A percentile compares a stretch with the other conserved stretches of the same genome.
phyloP scores from a whole-genome alignment of 2,888 invertebrate species.

The Heliconius charithonia region DNA sequence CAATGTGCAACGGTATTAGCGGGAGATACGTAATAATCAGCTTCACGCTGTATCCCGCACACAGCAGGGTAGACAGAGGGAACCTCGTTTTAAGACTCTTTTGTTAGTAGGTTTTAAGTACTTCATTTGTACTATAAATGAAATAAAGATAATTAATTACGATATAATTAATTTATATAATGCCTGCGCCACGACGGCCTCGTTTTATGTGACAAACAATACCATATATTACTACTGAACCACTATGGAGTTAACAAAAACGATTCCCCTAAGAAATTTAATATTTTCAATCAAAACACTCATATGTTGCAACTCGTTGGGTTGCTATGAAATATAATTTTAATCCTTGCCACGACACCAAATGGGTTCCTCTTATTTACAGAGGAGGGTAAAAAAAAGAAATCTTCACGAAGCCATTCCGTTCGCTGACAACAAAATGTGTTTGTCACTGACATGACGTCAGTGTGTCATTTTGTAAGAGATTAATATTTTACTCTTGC shows the following conservation, averaged over 20 bases:
- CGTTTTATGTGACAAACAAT: not conserved
- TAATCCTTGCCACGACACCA: constrained; percentile 34
- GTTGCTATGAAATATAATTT: constrained; percentile 29
- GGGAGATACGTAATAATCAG: too few relatives aligned
- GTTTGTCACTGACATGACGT: constrained; percentile 57
- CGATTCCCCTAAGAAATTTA: not conserved
- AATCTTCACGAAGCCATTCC: constrained; percentile 59
- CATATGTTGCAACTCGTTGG: constrained; percentile 6
- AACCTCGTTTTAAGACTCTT: too few relatives aligned
- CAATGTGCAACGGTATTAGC: too few relatives aligned
- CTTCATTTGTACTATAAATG: too few relatives aligned
- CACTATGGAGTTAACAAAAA: not conserved
- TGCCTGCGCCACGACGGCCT: too few relatives aligned
- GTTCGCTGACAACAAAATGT: constrained; percentile 69
- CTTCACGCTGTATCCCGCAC: too few relatives aligned
- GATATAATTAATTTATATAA: too few relatives aligned
- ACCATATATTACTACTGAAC: not conserved
- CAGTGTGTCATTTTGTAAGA: constrained; percentile 37
- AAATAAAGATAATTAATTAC: too few relatives aligned
- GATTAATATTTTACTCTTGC: constrained; percentile 40
- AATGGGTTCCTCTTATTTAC: constrained; percentile 52
- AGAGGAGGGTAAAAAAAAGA: constrained; percentile 55
- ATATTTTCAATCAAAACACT: constrained; percentile 25
- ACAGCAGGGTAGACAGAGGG: too few relatives aligned
- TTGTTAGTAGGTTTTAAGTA: too few relatives aligned